Conservation (phyloP, 2,797 vertebrate genomes). For the Amblyraja radiata region DNA sequence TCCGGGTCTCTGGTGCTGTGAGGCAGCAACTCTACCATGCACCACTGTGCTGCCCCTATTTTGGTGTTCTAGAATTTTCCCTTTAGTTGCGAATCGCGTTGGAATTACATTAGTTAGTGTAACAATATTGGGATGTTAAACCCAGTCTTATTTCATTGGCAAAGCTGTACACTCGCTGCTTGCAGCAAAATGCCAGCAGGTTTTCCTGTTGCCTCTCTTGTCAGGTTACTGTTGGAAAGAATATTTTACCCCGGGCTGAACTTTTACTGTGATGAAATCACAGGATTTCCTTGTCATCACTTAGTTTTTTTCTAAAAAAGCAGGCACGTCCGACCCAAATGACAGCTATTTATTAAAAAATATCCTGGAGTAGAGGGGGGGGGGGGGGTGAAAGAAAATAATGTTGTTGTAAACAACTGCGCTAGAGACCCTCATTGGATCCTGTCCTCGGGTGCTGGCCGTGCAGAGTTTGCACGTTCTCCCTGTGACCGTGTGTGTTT, state of each 20-base stretch:
- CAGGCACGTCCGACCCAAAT: not conserved
- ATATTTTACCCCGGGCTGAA: slow-evolving; percentile 53
- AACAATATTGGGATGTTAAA: not conserved
- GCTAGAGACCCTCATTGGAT: too few relatives aligned
- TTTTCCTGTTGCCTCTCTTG: slow-evolving; percentile 58
- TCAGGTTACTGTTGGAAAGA: slow-evolving; percentile 54
- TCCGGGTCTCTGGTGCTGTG: too few relatives aligned
- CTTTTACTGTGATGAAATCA: slow-evolving; percentile 49
- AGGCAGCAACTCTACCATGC: too few relatives aligned
- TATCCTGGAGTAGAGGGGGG: not conserved
- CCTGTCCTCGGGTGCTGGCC: too few relatives aligned
- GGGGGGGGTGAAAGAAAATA: not conserved
- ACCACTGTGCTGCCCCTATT: not conserved
- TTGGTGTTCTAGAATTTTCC: not conserved
- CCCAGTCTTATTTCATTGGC: not conserved
- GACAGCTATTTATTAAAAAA: not conserved
- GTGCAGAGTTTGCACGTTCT: too few relatives aligned
- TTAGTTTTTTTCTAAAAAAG: not conserved
- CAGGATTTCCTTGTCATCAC: slow-evolving; percentile 31
- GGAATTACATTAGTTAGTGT: not conserved
- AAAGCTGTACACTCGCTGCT: not conserved
- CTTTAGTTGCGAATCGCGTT: not conserved
- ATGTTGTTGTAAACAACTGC: not conserved
- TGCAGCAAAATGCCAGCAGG: slow-evolving; percentile 45
- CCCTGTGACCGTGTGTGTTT: too few relatives aligned